A percentile compares a stretch with the other conserved stretches of the same genome.
Conservation (phyloP, 2,888 invertebrate genomes). For the Melitaea athalia region DNA sequence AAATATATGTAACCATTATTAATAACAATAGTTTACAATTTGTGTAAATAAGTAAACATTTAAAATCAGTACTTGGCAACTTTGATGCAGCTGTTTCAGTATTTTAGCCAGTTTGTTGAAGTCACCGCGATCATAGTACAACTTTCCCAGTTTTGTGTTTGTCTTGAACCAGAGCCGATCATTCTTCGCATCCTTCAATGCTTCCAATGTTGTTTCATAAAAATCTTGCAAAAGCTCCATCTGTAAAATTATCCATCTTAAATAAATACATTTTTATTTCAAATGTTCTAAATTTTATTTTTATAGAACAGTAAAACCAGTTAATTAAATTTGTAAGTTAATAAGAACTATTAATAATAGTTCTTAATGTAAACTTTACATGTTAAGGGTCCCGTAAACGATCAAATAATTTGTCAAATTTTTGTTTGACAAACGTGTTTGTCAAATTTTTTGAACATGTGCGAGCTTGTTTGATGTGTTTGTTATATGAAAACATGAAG, state of each 20-base stretch:
- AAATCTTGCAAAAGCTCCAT: slow-evolving; percentile 99
- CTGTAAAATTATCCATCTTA: slow-evolving; percentile 70
- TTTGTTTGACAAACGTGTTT: too few species aligned
- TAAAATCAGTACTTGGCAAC: slow-evolving; percentile 90
- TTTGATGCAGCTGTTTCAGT: slow-evolving; percentile 97
- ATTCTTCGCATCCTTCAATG: slow-evolving; percentile 98
- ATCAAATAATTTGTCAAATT: too few species aligned
- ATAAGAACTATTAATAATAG: too few species aligned
- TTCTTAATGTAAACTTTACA: too few species aligned
- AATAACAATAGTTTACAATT: too few species aligned
- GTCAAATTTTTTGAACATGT: too few species aligned
- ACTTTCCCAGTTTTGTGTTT: slow-evolving; percentile 98
- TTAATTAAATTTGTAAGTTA: too few species aligned
- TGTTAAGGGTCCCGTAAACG: too few species aligned
- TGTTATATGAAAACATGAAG: too few species aligned
- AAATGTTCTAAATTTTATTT: neutral
- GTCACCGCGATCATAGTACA: slow-evolving; percentile 98
- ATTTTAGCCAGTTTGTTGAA: slow-evolving; percentile 97
- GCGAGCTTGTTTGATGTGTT: too few species aligned
- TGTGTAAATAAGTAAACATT: neutral
- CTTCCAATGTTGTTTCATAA: slow-evolving; percentile 97
- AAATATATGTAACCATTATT: too few species aligned
- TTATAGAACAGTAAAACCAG: too few species aligned
- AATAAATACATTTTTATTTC: neutral
- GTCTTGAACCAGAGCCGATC: slow-evolving; percentile 99